These are phyloP conservation scores for Rhinoderma darwinii DNA, from an alignment of 2,113 vertebrate genomes.

Conservation along the genomic window DNA sequence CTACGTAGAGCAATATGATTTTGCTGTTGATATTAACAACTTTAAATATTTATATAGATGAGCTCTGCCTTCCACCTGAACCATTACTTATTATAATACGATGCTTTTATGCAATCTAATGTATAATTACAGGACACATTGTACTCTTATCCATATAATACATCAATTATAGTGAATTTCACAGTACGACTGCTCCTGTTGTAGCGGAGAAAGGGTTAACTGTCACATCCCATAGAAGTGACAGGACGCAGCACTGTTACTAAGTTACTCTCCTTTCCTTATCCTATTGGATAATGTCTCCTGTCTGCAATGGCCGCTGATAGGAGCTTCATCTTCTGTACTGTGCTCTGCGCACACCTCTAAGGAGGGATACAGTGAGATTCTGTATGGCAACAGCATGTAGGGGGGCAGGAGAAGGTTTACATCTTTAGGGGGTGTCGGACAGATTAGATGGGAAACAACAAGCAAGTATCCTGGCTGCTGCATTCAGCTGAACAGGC, in stretches of 20 bases:
- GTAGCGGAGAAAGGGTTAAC: slow-evolving; percentile 32
- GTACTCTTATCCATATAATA: too few relatives aligned
- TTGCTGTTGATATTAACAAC: not conserved
- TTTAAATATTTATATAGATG: not conserved
- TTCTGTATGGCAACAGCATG: slow-evolving; percentile 66
- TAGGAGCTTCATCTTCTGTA: slow-evolving; percentile 45
- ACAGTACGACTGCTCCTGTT: not conserved
- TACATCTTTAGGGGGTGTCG: not conserved
- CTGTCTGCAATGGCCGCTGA: slow-evolving; percentile 31
- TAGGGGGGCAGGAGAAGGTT: slow-evolving; percentile 64
- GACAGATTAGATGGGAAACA: slow-evolving; percentile 41
- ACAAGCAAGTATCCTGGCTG: slow-evolving; percentile 17
- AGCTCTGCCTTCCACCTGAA: not conserved
- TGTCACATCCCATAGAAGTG: slow-evolving; percentile 47
- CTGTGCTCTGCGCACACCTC: slow-evolving; percentile 58
- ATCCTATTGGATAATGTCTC: not conserved
- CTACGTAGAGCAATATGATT: not conserved
- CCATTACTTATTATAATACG: not conserved
- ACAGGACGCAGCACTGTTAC: slow-evolving; percentile 47
- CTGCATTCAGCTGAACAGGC: not conserved
- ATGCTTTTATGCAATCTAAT: not conserved
- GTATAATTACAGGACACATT: not conserved
- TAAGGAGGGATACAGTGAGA: slow-evolving; percentile 66
- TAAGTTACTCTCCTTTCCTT: not conserved
- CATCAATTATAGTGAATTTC: not conserved